These are phyloP conservation scores for Tricholauxania praeusta DNA, from an alignment of 2,888 invertebrate genomes.

Conservation along the genomic window DNA sequence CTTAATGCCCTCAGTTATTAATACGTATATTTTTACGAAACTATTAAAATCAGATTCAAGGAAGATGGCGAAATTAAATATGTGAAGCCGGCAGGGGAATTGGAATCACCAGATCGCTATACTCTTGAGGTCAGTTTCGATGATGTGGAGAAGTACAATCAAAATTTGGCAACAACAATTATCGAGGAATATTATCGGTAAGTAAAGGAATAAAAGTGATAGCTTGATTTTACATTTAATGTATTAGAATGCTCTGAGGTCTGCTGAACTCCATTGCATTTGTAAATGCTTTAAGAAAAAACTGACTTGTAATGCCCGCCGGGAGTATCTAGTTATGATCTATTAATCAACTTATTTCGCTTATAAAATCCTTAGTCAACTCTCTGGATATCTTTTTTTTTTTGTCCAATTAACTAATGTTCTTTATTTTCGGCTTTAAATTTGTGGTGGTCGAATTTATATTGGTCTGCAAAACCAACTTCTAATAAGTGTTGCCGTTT, in stretches of 20 bases:
- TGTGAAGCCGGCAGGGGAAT: constrained; percentile 82
- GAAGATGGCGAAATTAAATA: constrained; percentile 92
- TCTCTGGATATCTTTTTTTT: too few species aligned
- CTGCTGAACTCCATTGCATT: not conserved
- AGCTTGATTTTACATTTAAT: not conserved
- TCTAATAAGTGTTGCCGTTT: too few species aligned
- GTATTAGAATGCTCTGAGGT: not conserved
- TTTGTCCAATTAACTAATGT: too few species aligned
- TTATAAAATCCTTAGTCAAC: too few species aligned
- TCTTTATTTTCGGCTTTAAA: too few species aligned
- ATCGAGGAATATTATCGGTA: constrained; percentile 90
- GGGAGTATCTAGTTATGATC: too few species aligned
- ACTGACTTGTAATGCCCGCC: too few species aligned
- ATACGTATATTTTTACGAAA: constrained; percentile 8
- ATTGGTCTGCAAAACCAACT: too few species aligned
- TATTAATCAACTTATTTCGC: too few species aligned
- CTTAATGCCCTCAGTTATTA: not conserved
- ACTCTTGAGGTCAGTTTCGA: constrained; percentile 93
- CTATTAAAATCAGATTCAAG: constrained; percentile 73
- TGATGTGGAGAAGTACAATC: constrained; percentile 94
- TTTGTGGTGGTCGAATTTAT: too few species aligned
- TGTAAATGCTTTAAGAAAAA: too few species aligned
- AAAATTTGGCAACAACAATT: constrained; percentile 90
- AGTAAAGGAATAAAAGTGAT: not conserved
- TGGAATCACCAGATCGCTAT: constrained; percentile 89